These are phyloP conservation scores for Anthophora plumipes DNA, from an alignment of 2,888 invertebrate genomes.

Conservation along the genomic window DNA sequence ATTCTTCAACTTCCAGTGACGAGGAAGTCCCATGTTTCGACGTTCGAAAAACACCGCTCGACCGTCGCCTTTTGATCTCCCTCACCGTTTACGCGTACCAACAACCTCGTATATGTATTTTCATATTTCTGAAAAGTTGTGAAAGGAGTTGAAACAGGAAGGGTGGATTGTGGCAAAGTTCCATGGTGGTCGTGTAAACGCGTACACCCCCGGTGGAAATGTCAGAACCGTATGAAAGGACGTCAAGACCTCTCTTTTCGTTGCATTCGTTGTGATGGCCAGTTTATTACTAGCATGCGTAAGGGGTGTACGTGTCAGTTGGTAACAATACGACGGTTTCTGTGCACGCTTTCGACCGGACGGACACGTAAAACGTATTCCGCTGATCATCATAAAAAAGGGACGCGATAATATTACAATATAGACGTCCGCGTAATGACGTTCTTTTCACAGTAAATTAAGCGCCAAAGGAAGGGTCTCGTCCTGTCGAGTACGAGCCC, in stretches of 20 bases:
- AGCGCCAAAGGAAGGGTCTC: slow-evolving; percentile 65
- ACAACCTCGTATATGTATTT: slow-evolving; percentile 18
- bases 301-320: slow-evolving; percentile 7
- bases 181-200: slow-evolving; percentile 1
- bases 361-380: slow-evolving; percentile 27
- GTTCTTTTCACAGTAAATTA: slow-evolving; percentile 74
- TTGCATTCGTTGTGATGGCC: neutral
- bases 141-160: slow-evolving; percentile 2
- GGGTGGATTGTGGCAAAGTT: neutral
- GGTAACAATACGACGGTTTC: neutral
- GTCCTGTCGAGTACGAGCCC: slow-evolving; percentile 25
- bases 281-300: slow-evolving; percentile 33
- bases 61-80: slow-evolving; percentile 46
- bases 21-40: slow-evolving; percentile 28
- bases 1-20: slow-evolving; percentile 50
- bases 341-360: neutral
- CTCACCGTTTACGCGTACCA: neutral
- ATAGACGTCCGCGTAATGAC: slow-evolving; percentile 55
- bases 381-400: slow-evolving; percentile 43
- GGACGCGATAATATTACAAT: slow-evolving; percentile 52
- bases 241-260: too few species aligned
- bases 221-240: slow-evolving; percentile 14
- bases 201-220: neutral
- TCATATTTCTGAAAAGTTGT: slow-evolving; percentile 43
- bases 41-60: slow-evolving; percentile 28